Base-by-base conservation (phyloP, 2,113 vertebrate species). In the Zosterops lateralis region DNA sequence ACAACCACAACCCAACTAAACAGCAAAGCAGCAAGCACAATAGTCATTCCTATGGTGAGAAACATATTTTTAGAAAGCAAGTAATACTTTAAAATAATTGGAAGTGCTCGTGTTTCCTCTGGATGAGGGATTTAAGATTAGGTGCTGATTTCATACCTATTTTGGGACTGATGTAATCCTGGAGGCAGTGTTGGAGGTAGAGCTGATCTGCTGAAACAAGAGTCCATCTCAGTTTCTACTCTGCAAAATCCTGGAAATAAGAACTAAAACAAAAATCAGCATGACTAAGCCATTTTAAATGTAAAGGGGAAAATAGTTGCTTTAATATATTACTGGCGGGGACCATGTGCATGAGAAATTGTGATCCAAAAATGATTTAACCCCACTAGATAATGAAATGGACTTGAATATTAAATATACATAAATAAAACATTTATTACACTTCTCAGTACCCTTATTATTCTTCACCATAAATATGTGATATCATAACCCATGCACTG, bases 401-500 rank as follows among this genome's bases (percentile, higher is more conserved):
- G 93, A 92, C 94, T 93, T 93, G 95, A 93, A 97, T 97, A 97
- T 97, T 97, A 98, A 97, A 96, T 96, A 92, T 94, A 95, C 89
- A 92, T 97, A 97, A 97, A 97, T 98, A 96, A 97, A 96, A 96
- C 92, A 95, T 97, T 96, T 97, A 93, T 97, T 96, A 96, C 93
- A 92, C 93, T 90, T 90, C 94, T 90, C 72, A 66, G 36, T 78
- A 85, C 48, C 96, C 97, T 97, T 96, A 93, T 94, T 97, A 72
- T 95, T 97, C 95, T 96, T 94, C 87, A 84, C 84, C 84, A 85
- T 95, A 97, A 97, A 96, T 95, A 93, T 76, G 91, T 97, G 97
- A 82, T 93, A 96, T 97, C 94, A 87, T 98, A 98, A 98, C 98
- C 98, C 97, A 91, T 96, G 97, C 97, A 97, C 98, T 96, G 94